Conservation (phyloP, 2,113 vertebrate species). For the Ochotona princeps region DNA sequence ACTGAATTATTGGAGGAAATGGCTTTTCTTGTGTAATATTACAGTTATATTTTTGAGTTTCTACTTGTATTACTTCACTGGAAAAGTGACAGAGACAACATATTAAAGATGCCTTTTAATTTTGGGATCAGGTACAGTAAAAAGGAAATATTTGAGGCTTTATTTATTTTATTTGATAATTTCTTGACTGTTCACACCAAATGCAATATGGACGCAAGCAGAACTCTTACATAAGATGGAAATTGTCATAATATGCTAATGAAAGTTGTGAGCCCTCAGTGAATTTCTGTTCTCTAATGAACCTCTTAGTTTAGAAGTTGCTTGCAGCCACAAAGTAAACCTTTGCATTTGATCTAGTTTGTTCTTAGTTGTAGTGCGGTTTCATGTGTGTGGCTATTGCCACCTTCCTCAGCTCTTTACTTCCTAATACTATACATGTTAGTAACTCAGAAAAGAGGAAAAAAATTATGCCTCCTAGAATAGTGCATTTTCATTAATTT, state of each 20-base stretch:
- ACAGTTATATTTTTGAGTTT: slow-evolving; percentile 66
- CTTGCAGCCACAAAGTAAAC: slow-evolving; percentile 79
- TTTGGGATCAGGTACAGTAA: slow-evolving; percentile 59
- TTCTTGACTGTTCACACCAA: slow-evolving; percentile 59
- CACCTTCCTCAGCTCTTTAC: not conserved
- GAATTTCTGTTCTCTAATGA: slow-evolving; percentile 76
- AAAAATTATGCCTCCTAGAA: not conserved
- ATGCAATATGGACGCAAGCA: slow-evolving; percentile 39
- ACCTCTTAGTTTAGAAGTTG: slow-evolving; percentile 69
- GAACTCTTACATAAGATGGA: slow-evolving; percentile 6
- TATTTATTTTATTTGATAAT: slow-evolving; percentile 65
- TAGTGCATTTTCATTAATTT: not conserved
- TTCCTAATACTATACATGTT: not conserved
- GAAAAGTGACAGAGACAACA: slow-evolving; percentile 52
- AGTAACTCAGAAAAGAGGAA: not conserved
- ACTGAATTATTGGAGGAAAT: slow-evolving; percentile 84
- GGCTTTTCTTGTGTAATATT: slow-evolving; percentile 61
- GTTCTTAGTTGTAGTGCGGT: slow-evolving; percentile 33
- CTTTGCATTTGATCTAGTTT: slow-evolving; percentile 66
- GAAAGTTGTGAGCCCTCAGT: slow-evolving; percentile 60
- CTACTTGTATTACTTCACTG: slow-evolving; percentile 68
- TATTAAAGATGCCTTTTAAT: slow-evolving; percentile 61
- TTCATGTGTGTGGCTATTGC: slow-evolving; percentile 6
- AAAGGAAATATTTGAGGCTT: slow-evolving; percentile 63
- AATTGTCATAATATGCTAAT: slow-evolving; percentile 59